Base-by-base conservation (phyloP, 2,888 invertebrate genomes). In the Acanthococcus lagerstroemiae region DNA sequence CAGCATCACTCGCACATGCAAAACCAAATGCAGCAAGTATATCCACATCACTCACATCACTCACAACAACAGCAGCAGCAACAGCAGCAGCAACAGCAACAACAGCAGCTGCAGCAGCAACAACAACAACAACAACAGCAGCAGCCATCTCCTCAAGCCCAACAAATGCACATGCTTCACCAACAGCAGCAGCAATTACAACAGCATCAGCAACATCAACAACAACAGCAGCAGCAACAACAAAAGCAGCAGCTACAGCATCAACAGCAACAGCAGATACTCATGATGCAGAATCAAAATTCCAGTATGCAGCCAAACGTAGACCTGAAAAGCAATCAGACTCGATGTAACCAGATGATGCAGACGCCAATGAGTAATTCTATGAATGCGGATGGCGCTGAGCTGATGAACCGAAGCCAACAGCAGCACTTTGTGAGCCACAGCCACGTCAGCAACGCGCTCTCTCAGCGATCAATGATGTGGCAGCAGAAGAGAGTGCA, bases 61-160 rank as follows among this genome's bases (percentile, higher is more conserved):
- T n/a, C n/a, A n/a, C 65, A 66, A 27, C 52, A 30, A 2, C 55
- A 15, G 45, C 66, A 60, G 69, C 60, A 48, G 21, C 60, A 57
- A 17, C 66, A 27, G 17, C 67, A 68, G 46, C 66, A 71, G 15
- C 71, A 71, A 27, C 71, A 71, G 37, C n/a, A n/a, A n/a, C n/a
- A n/a, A n/a, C n/a, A n/a, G n/a, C n/a, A n/a, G n/a, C n/a, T n/a
- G n/a, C n/a, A n/a, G n/a, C n/a, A n/a, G n/a, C n/a, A n/a, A n/a
- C 65, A 67, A 27, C 44, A 57, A 21, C 60, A 63, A 48, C 63
- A 58, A 30, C 61, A 46, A 55, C 48, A 22, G 17, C 22, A 45
- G 25, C 66, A 58, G 3, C 25, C 21, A n/a, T 22, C 55, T 4
- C 48, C 17, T 19, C 63, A 65, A 26, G 17, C 22, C 15, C 57